Conservation (phyloP, 1,140 invertebrate genomes). For the Spodoptera litura region DNA sequence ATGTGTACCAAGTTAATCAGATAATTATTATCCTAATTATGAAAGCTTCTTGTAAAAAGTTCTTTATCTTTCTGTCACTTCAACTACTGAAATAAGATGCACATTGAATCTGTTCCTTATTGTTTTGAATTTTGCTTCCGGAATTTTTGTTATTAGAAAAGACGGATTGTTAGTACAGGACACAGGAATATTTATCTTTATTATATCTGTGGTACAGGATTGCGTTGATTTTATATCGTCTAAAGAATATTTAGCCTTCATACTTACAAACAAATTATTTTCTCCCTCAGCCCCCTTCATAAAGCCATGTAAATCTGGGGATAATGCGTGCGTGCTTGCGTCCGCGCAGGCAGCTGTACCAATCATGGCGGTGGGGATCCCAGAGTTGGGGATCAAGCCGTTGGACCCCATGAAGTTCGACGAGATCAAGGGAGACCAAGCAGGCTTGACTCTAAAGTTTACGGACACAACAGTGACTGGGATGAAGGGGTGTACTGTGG, state of each 20-base stretch:
- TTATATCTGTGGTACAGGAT: too few species aligned
- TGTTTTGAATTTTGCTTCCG: too few species aligned
- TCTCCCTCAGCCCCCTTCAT: conserved; percentile 66
- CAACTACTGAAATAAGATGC: too few species aligned
- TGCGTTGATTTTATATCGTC: too few species aligned
- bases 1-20: too few species aligned
- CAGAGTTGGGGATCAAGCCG: conserved; percentile 65
- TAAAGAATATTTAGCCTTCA: background rate
- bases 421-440: conserved; percentile 62
- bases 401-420: conserved; percentile 69
- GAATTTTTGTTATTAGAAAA: background rate
- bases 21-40: too few species aligned
- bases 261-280: conserved; percentile 1
- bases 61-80: too few species aligned
- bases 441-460: conserved; percentile 65
- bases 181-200: too few species aligned
- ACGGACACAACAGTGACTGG: conserved; percentile 67
- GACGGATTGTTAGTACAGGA: background rate
- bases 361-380: conserved; percentile 59
- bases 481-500: conserved; percentile 63
- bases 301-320: conserved; percentile 66
- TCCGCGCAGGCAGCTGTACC: conserved; percentile 65
- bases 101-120: too few species aligned
- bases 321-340: conserved; percentile 61
- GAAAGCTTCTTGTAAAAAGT: too few species aligned